Base-by-base conservation (phyloP, 2,888 invertebrate genomes). In the Stenodera caucasica region DNA sequence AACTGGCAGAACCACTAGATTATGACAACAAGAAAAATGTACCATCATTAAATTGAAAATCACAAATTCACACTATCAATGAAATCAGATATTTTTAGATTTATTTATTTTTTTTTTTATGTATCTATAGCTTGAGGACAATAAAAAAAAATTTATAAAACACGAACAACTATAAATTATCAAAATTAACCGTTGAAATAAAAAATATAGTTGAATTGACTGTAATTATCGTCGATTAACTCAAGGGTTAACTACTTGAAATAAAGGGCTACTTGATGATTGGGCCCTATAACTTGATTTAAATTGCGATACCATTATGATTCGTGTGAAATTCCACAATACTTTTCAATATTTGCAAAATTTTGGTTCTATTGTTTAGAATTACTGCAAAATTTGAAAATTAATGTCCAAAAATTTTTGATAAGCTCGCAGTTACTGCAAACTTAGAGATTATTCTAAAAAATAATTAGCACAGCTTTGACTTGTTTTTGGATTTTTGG, bases 61-160 rank as follows among this genome's bases (percentile, higher is more conserved):
- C 45, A 45, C 45, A 45, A 45, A 45, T 45, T 6, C 23, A 45
- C 45, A 45, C 45, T 45, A 45, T 45, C 45, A 23, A 45, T 45
- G 45, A 45, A 45, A 45, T 45, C 45, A 23, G 45, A 45, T 23
- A 21, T 45, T 45, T 45, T 45, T n/a, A 21, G 21, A 23, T 12
- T 23, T 23, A 12, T 23, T 45, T 12, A 2, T 21, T 12, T 23
- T 9, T 40, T 40, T 21, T 21, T 14, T 37, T 6, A 14, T 37
- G 2, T 37, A 5, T 7, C 11, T 40, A 40, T 40, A 40, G 0
- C 18, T 21, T 11, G 9, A 18, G 9, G 9, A 18, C 8, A 2
- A 18, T 11, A 11, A 18, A 9, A 11, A 11, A 40, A 15, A 7
- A 35, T 1, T 26, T 7, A 30, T 8, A 30, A 40, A 12, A 11